Evolutionary conservation across 2,113 vertebrate genomes (phyloP), one percentile per base, ranked within the genome.

Genomic region (Arizona elegans): DNA sequence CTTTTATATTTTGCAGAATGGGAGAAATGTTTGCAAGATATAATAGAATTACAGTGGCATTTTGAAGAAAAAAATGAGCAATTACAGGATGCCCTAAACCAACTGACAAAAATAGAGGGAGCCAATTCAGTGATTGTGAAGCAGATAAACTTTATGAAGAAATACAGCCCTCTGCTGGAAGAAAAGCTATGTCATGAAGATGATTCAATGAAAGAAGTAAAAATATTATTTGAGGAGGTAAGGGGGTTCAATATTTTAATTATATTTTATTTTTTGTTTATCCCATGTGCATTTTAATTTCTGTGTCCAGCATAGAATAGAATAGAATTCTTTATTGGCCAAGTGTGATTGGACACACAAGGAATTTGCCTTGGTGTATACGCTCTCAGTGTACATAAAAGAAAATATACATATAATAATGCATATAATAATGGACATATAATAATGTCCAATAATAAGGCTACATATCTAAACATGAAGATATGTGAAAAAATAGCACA

Each of bases 91-190:
- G 92, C 97, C 94, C 93, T 97, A 95, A 95, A 89, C 59, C 95
- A 97, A 91, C 91, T 97, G 88, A 47, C 81, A 53, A 92, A 95
- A 53, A 92, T 92, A 6, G 96, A 98, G 94, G 33, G 92, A 86
- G 90, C 93, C 52, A 98, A 97, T 95, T 91, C 59, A 86, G 96
- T 87, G 90, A 89, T 98, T 92, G 89, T 94, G 2, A 95, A 97
- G 89, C 97, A 98, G 93, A 95, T 96, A 90, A 92, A 96, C 95
- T 98, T 97, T n/a, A 95, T 98, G 97, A 97, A 93, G 95, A 97
- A 98, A 95, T 97, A 98, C 92, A 92, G 95, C 43, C 97, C 97
- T 93, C 97, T 98, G 24, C 95, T 99, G 94, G 97, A 97, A 92
- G 97, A 97, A 96, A 98, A 98, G 92, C 91, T 97, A 87, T 95